Base-by-base conservation (phyloP, 2,888 invertebrate species). In the Yponomeuta evonymella region DNA sequence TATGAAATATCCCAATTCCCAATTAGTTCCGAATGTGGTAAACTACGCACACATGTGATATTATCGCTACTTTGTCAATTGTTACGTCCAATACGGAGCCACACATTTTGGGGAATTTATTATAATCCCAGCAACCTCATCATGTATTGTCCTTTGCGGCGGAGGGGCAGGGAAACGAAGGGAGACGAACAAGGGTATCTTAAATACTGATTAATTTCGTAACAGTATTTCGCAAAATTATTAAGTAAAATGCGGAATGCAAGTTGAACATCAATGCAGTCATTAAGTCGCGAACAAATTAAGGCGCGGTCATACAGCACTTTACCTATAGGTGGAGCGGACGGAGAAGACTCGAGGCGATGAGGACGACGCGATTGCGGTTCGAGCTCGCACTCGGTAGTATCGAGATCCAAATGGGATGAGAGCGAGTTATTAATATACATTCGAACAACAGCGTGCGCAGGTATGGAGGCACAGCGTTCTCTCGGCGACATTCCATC, bases 1-100 rank as follows among this genome's bases (percentile, higher is more conserved):
- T 87, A 87, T 86, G 84, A 83, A 89, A 90, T 87, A 87, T 89
- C 83, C 81, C 91, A 90, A 92, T 92, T 89, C 83, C 81, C 91
- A 90, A 92, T 92, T 92, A 92, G 91, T 92, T 89, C 87, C 89
- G 85, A 91, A 89, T 83, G 88, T 86, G 85, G 84, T 86, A 86
- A 86, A 87, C 87, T 84, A 81, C 83, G 84, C 82, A 81, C 90
- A 89, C 90, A 91, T 90, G 89, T 81, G 90, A 88, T 89, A 89
- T 86, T 89, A 88, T 88, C 87, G 86, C 85, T 87, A 89, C 88
- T 88, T 88, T 87, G 88, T 88, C 88, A 87, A 90, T 91, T 91
- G 90, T 92, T 88, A 78, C 76, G 77, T 80, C 79, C 82, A 86
- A 88, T 90, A 90, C 90, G 88, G 88, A 90, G 88, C 90, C 88